Conservation (phyloP, 2,797 vertebrate species). For the Leptoclinus maculatus region DNA sequence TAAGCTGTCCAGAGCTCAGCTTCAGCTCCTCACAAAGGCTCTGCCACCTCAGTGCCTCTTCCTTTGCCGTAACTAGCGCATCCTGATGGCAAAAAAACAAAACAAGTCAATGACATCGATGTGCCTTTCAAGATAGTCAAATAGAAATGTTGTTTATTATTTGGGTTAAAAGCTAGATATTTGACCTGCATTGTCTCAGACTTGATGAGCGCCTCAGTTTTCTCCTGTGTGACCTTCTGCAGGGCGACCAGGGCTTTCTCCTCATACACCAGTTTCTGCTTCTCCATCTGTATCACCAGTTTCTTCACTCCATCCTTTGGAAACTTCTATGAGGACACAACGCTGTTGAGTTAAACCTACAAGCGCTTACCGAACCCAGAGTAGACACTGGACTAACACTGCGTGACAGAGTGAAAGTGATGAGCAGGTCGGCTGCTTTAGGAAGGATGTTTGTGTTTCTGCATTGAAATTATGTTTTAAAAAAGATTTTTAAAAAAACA, state of each 20-base stretch:
- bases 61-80: slow-evolving; percentile 78
- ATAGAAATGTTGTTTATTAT: background rate
- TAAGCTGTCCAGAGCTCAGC: slow-evolving; percentile 76
- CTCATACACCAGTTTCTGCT: slow-evolving; percentile 90
- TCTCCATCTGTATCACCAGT: slow-evolving; percentile 91
- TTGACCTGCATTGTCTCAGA: slow-evolving; percentile 88
- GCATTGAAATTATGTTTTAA: background rate
- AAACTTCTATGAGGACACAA: slow-evolving; percentile 71
- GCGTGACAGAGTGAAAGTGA: background rate
- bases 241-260: slow-evolving; percentile 89
- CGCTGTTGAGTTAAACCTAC: slow-evolving; percentile 1
- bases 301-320: slow-evolving; percentile 90
- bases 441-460: background rate
- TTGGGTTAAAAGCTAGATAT: background rate
- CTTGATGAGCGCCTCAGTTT: slow-evolving; percentile 84
- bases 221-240: slow-evolving; percentile 90
- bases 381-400: background rate
- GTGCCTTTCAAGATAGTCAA: background rate
- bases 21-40: slow-evolving; percentile 83
- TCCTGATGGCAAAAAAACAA: slow-evolving; percentile 77
- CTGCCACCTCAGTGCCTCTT: slow-evolving; percentile 87
- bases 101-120: background rate
- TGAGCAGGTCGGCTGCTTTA: background rate
- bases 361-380: slow-evolving; percentile 12
- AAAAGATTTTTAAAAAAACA: background rate